Percentiles rank a stretch among this genome's conserved stretches.
Evolutionary conservation across 2,113 vertebrate species (phyloP).

Genomic region (Neopipo cinnamomea): DNA sequence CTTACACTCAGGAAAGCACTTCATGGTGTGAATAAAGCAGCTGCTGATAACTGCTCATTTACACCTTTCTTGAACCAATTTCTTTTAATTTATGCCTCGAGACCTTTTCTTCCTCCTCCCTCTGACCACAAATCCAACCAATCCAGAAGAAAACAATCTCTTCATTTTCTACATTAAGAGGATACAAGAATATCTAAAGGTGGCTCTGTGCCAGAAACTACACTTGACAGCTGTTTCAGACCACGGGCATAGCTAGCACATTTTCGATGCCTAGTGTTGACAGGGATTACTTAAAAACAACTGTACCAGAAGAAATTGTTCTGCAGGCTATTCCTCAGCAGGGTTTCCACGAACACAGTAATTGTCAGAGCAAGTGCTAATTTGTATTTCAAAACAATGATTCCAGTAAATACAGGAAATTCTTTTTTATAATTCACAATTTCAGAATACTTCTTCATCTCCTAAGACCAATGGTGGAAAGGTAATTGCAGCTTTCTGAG

Average conservation of each 20-base stretch:
- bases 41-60: neutral
- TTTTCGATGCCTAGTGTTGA: conserved; percentile 5
- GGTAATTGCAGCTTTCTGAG: neutral
- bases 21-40: neutral
- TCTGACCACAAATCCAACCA: neutral
- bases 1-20: neutral
- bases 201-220: conserved; percentile 20
- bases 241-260: neutral
- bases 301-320: conserved; percentile 19
- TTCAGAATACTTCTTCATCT: neutral
- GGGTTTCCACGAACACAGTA: conserved; percentile 1
- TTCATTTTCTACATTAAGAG: neutral
- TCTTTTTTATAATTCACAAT: neutral
- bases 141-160: neutral
- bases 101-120: neutral
- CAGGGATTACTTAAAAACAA: conserved; percentile 45
- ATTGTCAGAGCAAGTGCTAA: conserved; percentile 4
- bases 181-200: neutral
- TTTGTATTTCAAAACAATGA: conserved; percentile 16
- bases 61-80: neutral
- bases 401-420: neutral
- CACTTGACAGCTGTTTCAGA: conserved; percentile 47
- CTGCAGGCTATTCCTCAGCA: conserved; percentile 38
- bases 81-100: neutral
- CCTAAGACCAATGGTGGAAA: neutral